Base-by-base conservation (phyloP, 2,113 vertebrate genomes). In the Ophiodon elongatus region DNA sequence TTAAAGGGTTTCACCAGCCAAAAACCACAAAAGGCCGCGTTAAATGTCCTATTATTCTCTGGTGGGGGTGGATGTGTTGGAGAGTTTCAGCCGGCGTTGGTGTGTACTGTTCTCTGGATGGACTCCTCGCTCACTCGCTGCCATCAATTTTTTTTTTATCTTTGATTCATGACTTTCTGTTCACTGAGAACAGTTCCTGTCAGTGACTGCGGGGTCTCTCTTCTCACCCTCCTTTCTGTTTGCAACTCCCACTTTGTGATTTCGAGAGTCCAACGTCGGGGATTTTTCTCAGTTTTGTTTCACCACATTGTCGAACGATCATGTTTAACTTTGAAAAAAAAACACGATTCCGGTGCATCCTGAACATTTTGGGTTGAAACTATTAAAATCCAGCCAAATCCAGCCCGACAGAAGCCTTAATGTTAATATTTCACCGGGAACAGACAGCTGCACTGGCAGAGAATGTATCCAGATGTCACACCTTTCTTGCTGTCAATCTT, bases 21-120 rank as follows among this genome's bases (percentile, higher is more conserved):
- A 76, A 69, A 79, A 45, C 33, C 63, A 11, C 13, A 37, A 45
- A 17, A 68, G 33, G 79, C 21, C 39, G 47, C 80, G 1, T 33
- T 54, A 29, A 25, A 63, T 78, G 56, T 81, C 35, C 33, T 74
- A 8, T 79, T 72, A 6, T 83, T 31, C 66, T 74, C n/a, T 39
- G 50, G 79, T 69, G 85, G 85, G 82, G 79, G 82, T 59, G 85
- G 83, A 88, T 64, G 83, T 88, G 85, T 85, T 54, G 65, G 8
- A 73, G 82, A 73, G n/a, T 29, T 56, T 23, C 31, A 84, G 85
- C 45, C 80, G 63, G 70, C 35, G 37, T 65, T 8, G 21, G 25
- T 54, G 73, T 78, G 45, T 21, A 10, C 59, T 17, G 6, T 41
- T 79, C n/a, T 73, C 85, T 74, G 72, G 68, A 71, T 66, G 41